Conservation (phyloP, 2,888 invertebrate species). For the Crossocerus cetratus region DNA sequence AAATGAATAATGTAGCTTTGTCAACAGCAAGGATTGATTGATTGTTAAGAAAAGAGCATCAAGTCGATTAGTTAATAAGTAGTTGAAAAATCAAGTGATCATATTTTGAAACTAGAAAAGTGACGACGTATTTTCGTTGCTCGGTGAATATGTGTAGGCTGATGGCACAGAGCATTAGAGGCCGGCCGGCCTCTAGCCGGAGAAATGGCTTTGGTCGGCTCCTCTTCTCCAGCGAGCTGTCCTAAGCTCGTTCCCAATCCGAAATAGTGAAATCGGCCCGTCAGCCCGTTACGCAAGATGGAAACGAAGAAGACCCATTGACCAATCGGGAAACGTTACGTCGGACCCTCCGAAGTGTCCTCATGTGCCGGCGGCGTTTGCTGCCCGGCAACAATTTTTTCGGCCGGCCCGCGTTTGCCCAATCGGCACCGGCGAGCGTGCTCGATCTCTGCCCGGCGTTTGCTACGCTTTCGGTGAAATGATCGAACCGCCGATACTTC, state of each 20-base stretch:
- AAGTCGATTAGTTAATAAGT: too few species aligned
- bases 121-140: too few species aligned
- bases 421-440: not conserved
- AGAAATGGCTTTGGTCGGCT: too few species aligned
- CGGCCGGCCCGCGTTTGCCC: not conserved
- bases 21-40: too few species aligned
- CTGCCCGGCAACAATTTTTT: conserved; percentile 16
- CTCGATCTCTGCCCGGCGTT: not conserved
- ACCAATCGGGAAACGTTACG: conserved; percentile 41
- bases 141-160: too few species aligned
- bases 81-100: too few species aligned
- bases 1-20: too few species aligned
- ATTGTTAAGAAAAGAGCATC: too few species aligned
- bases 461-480: not conserved
- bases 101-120: too few species aligned
- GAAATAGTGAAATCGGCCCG: conserved; percentile 54
- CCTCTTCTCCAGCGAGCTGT: conserved; percentile 39
- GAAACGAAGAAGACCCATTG: conserved; percentile 43
- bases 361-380: not conserved
- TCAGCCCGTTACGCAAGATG: conserved; percentile 46
- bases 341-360: conserved; percentile 10
- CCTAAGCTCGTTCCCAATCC: conserved; percentile 33
- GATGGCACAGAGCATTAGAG: too few species aligned
- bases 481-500: not conserved
- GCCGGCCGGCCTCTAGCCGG: too few species aligned